Evolutionary conservation across 2,888 invertebrate species (phyloP).

Genomic region (Agrotis puta): DNA sequence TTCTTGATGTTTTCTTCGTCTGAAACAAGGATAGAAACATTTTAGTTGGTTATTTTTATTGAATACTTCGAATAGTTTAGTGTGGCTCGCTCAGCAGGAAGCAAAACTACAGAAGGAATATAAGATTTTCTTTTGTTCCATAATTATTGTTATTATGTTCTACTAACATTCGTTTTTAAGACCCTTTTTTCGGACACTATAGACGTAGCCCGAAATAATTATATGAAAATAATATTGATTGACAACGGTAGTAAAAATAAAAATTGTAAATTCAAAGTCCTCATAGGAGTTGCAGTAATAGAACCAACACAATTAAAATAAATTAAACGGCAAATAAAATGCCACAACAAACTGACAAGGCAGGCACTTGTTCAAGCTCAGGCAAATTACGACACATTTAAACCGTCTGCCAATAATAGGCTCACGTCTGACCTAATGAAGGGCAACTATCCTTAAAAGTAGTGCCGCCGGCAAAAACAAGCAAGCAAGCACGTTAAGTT

Average conservation of each 20-base stretch:
- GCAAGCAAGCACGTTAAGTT: constrained; percentile 72
- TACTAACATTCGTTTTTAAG: too few relatives aligned
- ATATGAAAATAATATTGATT: too few relatives aligned
- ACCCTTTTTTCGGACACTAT: too few relatives aligned
- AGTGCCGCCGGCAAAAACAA: constrained; percentile 79
- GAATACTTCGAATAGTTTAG: background rate
- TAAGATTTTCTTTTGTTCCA: background rate
- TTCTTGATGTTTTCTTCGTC: constrained; percentile 20
- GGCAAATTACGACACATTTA: constrained; percentile 65
- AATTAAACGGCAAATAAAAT: constrained; percentile 39
- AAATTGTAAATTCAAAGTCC: background rate
- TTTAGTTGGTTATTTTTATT: background rate
- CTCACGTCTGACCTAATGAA: constrained; percentile 75
- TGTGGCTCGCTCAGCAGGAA: background rate
- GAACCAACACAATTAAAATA: constrained; percentile 44
- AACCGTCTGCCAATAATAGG: constrained; percentile 65
- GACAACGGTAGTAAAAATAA: too few relatives aligned
- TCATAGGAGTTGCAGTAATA: constrained; percentile 3
- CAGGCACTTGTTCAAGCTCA: constrained; percentile 46
- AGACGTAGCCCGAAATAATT: too few relatives aligned
- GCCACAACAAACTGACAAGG: constrained; percentile 34
- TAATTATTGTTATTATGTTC: background rate
- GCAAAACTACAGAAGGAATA: background rate
- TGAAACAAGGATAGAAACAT: constrained; percentile 35
- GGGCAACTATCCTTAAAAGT: constrained; percentile 75